Evolutionary conservation across 1,140 invertebrate genomes (phyloP).

Genomic region (Pogonus chalceus): DNA sequence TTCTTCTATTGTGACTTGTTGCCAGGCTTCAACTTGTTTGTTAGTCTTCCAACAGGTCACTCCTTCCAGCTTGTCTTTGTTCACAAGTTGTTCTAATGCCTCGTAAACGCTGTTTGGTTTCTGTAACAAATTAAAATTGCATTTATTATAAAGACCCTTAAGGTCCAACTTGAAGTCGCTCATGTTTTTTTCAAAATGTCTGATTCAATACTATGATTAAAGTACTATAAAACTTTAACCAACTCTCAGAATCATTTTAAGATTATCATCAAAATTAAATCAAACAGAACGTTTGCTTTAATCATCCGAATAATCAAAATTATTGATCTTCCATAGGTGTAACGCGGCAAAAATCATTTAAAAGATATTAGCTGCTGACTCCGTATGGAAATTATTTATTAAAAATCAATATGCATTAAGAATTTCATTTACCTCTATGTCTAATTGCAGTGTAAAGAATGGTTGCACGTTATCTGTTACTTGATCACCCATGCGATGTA

Average conservation of each 20-base stretch:
- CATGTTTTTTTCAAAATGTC: not conserved
- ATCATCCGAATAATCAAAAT: not conserved
- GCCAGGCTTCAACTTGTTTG: conserved; percentile 72
- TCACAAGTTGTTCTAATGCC: conserved; percentile 75
- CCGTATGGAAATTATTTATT: not conserved
- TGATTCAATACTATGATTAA: not conserved
- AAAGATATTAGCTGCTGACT: not conserved
- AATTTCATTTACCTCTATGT: conserved; percentile 67
- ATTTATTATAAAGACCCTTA: conserved; percentile 32
- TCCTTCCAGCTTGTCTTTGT: conserved; percentile 74
- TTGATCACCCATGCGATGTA: conserved; percentile 64
- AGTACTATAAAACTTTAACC: not conserved
- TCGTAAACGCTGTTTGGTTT: conserved; percentile 71
- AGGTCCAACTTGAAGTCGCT: not conserved
- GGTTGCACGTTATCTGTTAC: conserved; percentile 78
- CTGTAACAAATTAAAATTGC: conserved; percentile 42
- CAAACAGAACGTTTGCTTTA: not conserved
- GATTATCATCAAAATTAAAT: not conserved
- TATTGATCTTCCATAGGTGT: not conserved
- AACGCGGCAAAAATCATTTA: not conserved
- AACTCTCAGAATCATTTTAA: not conserved
- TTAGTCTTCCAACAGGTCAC: conserved; percentile 72
- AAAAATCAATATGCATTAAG: not conserved
- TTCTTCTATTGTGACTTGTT: conserved; percentile 77
- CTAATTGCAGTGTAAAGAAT: conserved; percentile 87